A percentile compares a stretch with the other conserved stretches of the same genome.
These are phyloP conservation scores for Sphaerophoria taeniata DNA, from an alignment of 2,888 invertebrate genomes.

Conservation along the genomic window DNA sequence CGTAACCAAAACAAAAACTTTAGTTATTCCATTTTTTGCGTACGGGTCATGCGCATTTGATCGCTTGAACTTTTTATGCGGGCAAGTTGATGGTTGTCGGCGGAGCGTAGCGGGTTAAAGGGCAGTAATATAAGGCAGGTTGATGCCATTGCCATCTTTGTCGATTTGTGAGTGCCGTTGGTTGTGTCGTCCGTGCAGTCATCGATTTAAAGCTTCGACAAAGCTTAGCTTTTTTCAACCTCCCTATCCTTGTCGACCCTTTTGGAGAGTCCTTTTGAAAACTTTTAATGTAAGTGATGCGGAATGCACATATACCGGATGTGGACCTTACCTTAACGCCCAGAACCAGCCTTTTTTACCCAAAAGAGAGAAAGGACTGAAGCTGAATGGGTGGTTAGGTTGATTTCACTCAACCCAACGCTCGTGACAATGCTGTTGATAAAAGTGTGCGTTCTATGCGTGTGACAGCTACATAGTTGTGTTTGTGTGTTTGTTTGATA, in stretches of 20 bases:
- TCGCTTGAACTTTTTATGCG: conserved; percentile 25
- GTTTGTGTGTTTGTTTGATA: conserved; percentile 27
- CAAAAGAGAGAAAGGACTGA: not conserved
- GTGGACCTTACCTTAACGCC: conserved; percentile 40
- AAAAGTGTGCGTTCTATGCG: conserved; percentile 30
- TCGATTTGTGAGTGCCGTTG: no score
- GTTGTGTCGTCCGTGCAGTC: conserved; percentile 17
- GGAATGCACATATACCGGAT: conserved; percentile 66
- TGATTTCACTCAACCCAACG: conserved; percentile 27
- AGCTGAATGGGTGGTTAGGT: not conserved
- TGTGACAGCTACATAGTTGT: not conserved
- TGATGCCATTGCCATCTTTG: not conserved
- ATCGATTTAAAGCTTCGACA: conserved; percentile 53
- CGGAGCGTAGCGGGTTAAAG: no score
- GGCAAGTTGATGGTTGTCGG: not conserved
- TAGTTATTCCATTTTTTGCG: conserved; percentile 66
- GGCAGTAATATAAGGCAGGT: not conserved
- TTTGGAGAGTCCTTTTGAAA: not conserved
- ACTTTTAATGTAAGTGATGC: conserved; percentile 47
- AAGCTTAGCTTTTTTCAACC: conserved; percentile 47
- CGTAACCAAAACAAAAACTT: conserved; percentile 73
- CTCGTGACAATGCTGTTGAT: conserved; percentile 54
- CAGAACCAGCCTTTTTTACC: conserved; percentile 6
- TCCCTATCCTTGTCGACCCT: not conserved
- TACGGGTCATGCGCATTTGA: conserved; percentile 55